Percentiles rank a stretch among this genome's conserved stretches.
phyloP scores from a whole-genome alignment of 2,888 invertebrate genomes.

The Caenorhabditis sp. region DNA sequence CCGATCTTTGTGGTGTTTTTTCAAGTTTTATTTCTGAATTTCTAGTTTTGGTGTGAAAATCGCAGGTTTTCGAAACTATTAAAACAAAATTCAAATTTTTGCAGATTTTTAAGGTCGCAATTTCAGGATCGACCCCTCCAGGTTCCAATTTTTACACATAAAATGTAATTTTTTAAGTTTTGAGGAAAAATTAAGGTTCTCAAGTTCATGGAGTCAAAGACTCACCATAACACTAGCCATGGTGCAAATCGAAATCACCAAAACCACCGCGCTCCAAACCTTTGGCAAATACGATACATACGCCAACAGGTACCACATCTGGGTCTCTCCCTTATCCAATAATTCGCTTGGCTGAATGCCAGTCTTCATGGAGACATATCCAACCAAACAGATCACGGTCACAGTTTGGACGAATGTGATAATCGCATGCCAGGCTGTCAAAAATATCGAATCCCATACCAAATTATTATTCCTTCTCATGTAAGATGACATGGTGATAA shows the following conservation, averaged over 20 bases:
- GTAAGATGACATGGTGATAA: slow-evolving; percentile 70
- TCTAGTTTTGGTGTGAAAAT: not conserved
- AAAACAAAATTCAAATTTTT: too few relatives aligned
- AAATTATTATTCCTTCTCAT: slow-evolving; percentile 70
- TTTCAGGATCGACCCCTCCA: too few relatives aligned
- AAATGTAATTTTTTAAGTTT: too few relatives aligned
- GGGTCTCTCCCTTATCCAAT: slow-evolving; percentile 61
- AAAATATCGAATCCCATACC: slow-evolving; percentile 64
- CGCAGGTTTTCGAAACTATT: too few relatives aligned
- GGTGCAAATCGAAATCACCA: slow-evolving; percentile 56
- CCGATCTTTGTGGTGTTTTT: too few relatives aligned
- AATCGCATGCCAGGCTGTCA: slow-evolving; percentile 58
- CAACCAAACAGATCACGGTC: slow-evolving; percentile 61
- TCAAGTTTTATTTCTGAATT: too few relatives aligned
- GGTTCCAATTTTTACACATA: too few relatives aligned
- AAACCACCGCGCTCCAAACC: slow-evolving; percentile 61
- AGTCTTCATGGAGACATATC: slow-evolving; percentile 57
- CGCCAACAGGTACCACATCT: slow-evolving; percentile 66
- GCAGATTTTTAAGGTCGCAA: not conserved
- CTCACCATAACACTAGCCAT: slow-evolving; percentile 2
- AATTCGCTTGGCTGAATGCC: slow-evolving; percentile 61
- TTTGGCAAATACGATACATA: slow-evolving; percentile 66
- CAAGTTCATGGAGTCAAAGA: too few relatives aligned
- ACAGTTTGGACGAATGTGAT: slow-evolving; percentile 54
- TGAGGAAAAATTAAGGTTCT: too few relatives aligned